Evolutionary conservation across 2,797 vertebrate genomes (phyloP).

Genomic region (Myiothlypis coronata): DNA sequence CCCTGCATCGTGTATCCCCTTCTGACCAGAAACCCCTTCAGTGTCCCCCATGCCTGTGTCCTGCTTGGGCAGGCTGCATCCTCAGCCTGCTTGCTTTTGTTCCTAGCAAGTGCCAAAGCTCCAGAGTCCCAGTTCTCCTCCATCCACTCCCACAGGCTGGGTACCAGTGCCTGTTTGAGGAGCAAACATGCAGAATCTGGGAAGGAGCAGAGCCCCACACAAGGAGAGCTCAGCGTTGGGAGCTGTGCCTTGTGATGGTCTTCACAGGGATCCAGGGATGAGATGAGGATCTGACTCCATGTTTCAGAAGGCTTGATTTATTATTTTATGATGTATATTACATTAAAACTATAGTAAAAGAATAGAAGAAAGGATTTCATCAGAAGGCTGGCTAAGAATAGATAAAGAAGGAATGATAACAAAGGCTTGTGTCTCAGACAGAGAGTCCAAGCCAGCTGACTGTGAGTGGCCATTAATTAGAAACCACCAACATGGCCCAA

Average conservation of each 20-base stretch:
- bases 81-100: neutral
- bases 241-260: accelerated
- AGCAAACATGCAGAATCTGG: neutral
- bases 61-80: neutral
- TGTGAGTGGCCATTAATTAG: no score
- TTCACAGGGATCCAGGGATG: no score
- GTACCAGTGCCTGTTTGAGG: neutral
- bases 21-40: neutral
- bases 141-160: neutral
- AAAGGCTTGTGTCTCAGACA: no score
- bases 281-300: no score
- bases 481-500: no score
- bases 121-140: neutral
- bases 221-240: accelerated
- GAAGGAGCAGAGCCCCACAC: neutral
- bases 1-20: neutral
- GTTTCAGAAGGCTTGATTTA: no score
- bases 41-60: neutral
- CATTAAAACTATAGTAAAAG: no score
- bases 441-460: no score
- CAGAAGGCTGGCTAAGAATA: no score
- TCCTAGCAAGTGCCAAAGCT: neutral
- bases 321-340: no score
- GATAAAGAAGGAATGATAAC: no score
- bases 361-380: no score